These are phyloP conservation scores for Bruchidius siliquastri DNA, from an alignment of 2,888 invertebrate genomes.

Conservation along the genomic window DNA sequence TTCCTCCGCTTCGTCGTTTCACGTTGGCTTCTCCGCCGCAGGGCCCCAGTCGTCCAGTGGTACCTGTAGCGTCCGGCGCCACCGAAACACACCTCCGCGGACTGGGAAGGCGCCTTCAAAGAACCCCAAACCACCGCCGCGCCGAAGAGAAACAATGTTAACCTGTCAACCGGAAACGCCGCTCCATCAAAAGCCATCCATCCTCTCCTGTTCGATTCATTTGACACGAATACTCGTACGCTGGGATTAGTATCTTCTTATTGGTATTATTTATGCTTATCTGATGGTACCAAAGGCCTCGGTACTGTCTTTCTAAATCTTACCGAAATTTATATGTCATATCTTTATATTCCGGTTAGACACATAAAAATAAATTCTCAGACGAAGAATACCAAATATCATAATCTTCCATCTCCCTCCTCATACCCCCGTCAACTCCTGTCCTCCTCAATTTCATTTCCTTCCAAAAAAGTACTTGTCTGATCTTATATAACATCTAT, in stretches of 20 bases:
- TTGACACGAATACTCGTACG: neutral
- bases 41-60: neutral
- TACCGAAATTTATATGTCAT: too few relatives aligned
- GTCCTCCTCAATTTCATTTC: too few relatives aligned
- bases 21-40: too few relatives aligned
- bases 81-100: constrained; percentile 45
- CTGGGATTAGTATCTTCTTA: neutral
- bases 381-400: too few relatives aligned
- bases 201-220: neutral
- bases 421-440: too few relatives aligned
- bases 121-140: neutral
- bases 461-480: too few relatives aligned
- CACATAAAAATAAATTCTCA: too few relatives aligned
- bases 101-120: neutral
- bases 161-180: neutral
- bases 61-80: constrained; percentile 42
- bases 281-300: too few relatives aligned
- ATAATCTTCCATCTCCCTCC: too few relatives aligned
- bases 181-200: neutral
- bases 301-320: too few relatives aligned
- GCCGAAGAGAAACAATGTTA: neutral
- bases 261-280: neutral
- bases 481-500: neutral
- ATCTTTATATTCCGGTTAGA: too few relatives aligned
- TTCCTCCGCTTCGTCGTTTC: too few relatives aligned